Evolutionary conservation across 2,797 vertebrate genomes (phyloP).

Genomic region (Danionella dracula): DNA sequence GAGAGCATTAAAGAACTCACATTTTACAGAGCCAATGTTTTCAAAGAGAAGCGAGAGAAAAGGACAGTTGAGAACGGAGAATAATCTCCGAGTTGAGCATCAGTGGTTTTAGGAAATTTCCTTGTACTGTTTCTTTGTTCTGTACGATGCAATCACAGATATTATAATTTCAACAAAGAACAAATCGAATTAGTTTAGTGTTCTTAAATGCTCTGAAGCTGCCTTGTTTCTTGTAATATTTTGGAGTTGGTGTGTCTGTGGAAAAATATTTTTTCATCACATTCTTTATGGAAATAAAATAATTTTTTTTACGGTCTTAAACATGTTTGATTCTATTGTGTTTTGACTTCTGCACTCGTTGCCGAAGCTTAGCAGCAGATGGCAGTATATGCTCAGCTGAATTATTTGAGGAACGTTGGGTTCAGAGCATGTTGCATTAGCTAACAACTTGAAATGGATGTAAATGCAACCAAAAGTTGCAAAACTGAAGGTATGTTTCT

Average conservation of each 20-base stretch:
- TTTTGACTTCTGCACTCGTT: not conserved
- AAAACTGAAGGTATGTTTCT: too few relatives aligned
- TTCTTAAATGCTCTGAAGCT: too few relatives aligned
- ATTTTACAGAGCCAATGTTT: constrained; percentile 86
- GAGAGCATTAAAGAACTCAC: constrained; percentile 94
- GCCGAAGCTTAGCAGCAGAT: not conserved
- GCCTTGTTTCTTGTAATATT: not conserved
- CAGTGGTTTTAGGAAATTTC: not conserved
- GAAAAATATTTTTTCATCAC: not conserved
- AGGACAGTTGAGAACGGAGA: constrained; percentile 77
- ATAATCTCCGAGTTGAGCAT: constrained; percentile 28
- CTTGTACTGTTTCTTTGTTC: not conserved
- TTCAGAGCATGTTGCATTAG: too few relatives aligned
- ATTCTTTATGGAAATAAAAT: constrained; percentile 4
- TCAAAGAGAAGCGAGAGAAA: constrained; percentile 81
- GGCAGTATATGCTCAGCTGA: not conserved
- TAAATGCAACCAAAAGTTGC: too few relatives aligned
- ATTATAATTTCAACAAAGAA: not conserved
- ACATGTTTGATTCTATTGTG: too few relatives aligned
- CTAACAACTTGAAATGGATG: too few relatives aligned
- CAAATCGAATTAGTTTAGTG: not conserved
- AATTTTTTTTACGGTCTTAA: not conserved
- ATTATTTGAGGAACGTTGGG: not conserved
- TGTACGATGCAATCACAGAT: not conserved
- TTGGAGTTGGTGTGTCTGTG: not conserved